Percentiles rank a stretch among this genome's conserved stretches.
Evolutionary conservation across 2,888 invertebrate genomes (phyloP).

Genomic region (Lordiphosa fenestrarum): DNA sequence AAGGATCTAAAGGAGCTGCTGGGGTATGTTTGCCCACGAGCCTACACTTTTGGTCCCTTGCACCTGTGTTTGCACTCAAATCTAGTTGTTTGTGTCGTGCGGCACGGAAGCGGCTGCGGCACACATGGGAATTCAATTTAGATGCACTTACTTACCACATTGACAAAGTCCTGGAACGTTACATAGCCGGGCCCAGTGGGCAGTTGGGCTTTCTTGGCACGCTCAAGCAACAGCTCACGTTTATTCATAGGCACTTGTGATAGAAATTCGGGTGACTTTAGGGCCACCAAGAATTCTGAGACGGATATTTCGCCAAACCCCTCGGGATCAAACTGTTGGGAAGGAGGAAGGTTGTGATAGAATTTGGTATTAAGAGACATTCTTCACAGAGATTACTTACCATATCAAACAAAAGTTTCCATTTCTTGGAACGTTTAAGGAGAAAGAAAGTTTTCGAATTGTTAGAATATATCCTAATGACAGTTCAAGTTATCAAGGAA

Average conservation of each 20-base stretch:
- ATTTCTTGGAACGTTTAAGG: constrained; percentile 85
- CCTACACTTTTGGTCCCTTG: constrained; percentile 47
- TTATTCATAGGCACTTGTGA: constrained; percentile 88
- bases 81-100: constrained; percentile 50
- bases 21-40: constrained; percentile 61
- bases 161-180: constrained; percentile 96
- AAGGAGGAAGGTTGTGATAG: not conserved
- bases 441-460: not conserved
- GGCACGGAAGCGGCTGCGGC: constrained; percentile 21
- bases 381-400: constrained; percentile 80
- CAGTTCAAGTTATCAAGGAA: too few species aligned
- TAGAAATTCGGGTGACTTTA: constrained; percentile 89
- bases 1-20: constrained; percentile 12
- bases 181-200: constrained; percentile 84
- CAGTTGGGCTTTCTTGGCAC: constrained; percentile 86
- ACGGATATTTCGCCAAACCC: constrained; percentile 96
- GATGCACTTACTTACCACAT: constrained; percentile 92
- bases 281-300: constrained; percentile 89
- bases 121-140: constrained; percentile 40
- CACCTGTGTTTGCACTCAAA: constrained; percentile 69
- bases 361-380: not conserved
- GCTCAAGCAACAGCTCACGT: constrained; percentile 87
- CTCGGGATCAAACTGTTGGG: constrained; percentile 90
- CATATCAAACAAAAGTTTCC: constrained; percentile 93
- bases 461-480: too few species aligned